A percentile compares a stretch with the other conserved stretches of the same genome.
Conservation (phyloP, 2,797 vertebrate genomes). For the Acanthurus leucopareius region DNA sequence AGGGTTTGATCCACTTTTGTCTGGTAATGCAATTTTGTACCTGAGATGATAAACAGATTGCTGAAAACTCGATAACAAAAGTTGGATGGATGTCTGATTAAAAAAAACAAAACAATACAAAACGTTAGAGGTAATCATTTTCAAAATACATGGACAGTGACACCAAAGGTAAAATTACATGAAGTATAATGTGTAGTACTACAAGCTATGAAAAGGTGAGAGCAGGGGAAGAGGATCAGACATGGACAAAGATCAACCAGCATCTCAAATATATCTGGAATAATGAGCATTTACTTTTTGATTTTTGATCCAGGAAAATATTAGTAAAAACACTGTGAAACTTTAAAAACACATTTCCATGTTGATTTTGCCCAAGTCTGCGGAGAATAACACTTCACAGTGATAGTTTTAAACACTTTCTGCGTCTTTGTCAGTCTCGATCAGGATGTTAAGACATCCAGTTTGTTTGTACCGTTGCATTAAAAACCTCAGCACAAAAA, state of each 20-base stretch:
- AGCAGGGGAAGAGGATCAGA: constrained; percentile 4
- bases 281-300: not conserved
- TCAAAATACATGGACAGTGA: constrained; percentile 58
- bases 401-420: not conserved
- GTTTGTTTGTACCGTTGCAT: constrained; percentile 1
- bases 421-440: not conserved
- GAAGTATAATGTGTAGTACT: constrained; percentile 36
- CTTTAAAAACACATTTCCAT: not conserved
- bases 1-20: constrained; percentile 68
- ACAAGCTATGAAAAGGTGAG: constrained; percentile 31
- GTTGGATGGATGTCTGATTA: constrained; percentile 86
- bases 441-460: constrained; percentile 6
- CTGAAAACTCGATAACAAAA: constrained; percentile 81
- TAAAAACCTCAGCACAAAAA: constrained; percentile 7
- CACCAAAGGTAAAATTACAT: constrained; percentile 52
- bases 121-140: constrained; percentile 79
- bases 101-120: constrained; percentile 65
- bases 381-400: not conserved
- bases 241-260: constrained; percentile 25
- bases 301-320: not conserved
- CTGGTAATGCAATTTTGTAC: constrained; percentile 77
- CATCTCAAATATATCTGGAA: not conserved
- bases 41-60: constrained; percentile 86
- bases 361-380: constrained; percentile 15
- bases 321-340: not conserved